A percentile compares a stretch with the other conserved stretches of the same genome.
Conservation (phyloP, 2,797 vertebrate species). For the Melanotaenia parkinsoni region DNA sequence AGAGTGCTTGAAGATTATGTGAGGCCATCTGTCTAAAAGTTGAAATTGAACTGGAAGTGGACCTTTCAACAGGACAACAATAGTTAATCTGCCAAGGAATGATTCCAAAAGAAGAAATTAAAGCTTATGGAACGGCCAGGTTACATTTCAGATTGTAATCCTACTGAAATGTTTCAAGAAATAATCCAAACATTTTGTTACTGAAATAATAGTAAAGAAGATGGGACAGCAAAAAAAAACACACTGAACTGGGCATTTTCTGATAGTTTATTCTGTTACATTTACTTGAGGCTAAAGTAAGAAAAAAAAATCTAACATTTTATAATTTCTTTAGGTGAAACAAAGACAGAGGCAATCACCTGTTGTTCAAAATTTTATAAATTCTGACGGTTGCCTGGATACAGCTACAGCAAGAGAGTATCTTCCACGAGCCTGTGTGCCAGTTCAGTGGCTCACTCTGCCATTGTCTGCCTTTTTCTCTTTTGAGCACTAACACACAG, state of each 20-base stretch:
- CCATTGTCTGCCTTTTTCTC: slow-evolving; percentile 51
- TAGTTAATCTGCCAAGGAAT: slow-evolving; percentile 10
- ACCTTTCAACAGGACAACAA: slow-evolving; percentile 13
- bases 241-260: neutral
- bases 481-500: slow-evolving; percentile 39
- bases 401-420: slow-evolving; percentile 52
- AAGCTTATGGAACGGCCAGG: slow-evolving; percentile 1
- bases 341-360: slow-evolving; percentile 55
- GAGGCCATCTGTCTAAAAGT: slow-evolving; percentile 17
- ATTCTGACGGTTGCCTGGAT: slow-evolving; percentile 78
- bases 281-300: slow-evolving; percentile 1
- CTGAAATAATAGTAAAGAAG: neutral
- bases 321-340: slow-evolving; percentile 24
- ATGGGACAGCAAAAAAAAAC: neutral
- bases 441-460: slow-evolving; percentile 49
- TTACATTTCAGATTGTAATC: slow-evolving; percentile 6
- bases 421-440: slow-evolving; percentile 38
- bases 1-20: slow-evolving; percentile 14
- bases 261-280: slow-evolving; percentile 15
- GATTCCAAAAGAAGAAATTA: slow-evolving; percentile 7
- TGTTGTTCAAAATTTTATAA: slow-evolving; percentile 61
- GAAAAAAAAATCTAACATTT: slow-evolving; percentile 9
- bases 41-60: slow-evolving; percentile 24
- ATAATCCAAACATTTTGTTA: neutral
- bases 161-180: slow-evolving; percentile 9